These are phyloP conservation scores for Saturnia japonica DNA, from an alignment of 2,888 invertebrate species.

Conservation along the genomic window DNA sequence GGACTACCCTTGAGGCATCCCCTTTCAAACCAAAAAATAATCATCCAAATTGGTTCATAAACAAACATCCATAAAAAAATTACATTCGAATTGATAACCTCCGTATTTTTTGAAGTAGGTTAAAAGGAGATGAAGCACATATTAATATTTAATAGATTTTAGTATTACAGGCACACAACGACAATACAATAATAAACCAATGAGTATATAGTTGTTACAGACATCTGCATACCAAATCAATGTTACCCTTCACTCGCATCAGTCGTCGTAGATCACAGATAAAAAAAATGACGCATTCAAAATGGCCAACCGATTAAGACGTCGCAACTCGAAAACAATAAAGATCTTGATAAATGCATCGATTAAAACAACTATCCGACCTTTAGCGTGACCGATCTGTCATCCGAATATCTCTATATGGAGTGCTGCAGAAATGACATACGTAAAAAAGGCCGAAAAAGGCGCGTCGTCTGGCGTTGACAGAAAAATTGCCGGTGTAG, in stretches of 20 bases:
- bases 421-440: constrained; percentile 58
- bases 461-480: constrained; percentile 51
- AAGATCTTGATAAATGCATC: constrained; percentile 70
- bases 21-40: no score
- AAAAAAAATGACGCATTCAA: constrained; percentile 57
- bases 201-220: constrained; percentile 36
- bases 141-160: background rate
- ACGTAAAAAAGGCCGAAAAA: constrained; percentile 59
- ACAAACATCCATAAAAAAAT: no score
- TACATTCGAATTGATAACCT: no score
- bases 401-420: constrained; percentile 65
- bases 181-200: background rate
- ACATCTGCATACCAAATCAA: constrained; percentile 62
- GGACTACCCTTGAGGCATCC: no score
- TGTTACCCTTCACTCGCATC: constrained; percentile 51
- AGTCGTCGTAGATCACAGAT: constrained; percentile 44
- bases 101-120: no score
- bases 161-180: background rate
- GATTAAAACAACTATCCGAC: constrained; percentile 74
- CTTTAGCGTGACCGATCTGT: constrained; percentile 61
- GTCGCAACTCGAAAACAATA: constrained; percentile 68
- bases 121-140: no score
- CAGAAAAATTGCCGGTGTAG: constrained; percentile 60
- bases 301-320: constrained; percentile 65
- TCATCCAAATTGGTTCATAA: no score